phyloP scores from a whole-genome alignment of 2,797 vertebrate genomes.

The Neosalanx taihuensis region DNA sequence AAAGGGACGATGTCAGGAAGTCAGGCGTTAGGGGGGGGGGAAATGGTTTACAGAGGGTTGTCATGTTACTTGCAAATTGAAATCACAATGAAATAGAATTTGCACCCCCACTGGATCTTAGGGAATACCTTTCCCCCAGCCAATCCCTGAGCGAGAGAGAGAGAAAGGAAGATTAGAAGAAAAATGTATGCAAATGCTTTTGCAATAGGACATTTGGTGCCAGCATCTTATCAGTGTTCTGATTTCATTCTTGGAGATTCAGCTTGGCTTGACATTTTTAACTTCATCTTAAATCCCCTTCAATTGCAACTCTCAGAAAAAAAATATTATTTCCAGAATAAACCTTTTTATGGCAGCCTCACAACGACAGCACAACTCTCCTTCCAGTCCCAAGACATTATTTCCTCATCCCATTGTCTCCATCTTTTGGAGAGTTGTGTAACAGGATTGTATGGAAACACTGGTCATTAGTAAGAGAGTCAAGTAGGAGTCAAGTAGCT shows the following conservation, averaged over 20 bases:
- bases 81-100: background rate
- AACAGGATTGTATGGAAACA: background rate
- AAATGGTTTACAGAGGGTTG: no score
- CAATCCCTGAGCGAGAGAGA: conserved; percentile 10
- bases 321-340: conserved; percentile 20
- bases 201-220: conserved; percentile 25
- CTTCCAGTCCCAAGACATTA: background rate
- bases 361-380: conserved; percentile 9
- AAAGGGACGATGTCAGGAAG: no score
- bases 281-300: conserved; percentile 36
- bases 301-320: conserved; percentile 24
- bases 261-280: conserved; percentile 33
- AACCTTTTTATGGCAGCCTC: conserved; percentile 15
- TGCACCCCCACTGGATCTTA: background rate
- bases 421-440: background rate
- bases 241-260: conserved; percentile 45
- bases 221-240: conserved; percentile 42
- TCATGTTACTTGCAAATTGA: no score
- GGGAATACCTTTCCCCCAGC: background rate
- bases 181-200: conserved; percentile 17
- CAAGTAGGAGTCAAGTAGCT: no score
- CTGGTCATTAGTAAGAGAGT: no score
- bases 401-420: background rate
- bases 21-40: no score
- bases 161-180: conserved; percentile 12